Evolutionary conservation across 2,888 invertebrate species (phyloP), one percentile per base, ranked within the genome.

Genomic region (Lordiphosa fenestrarum): DNA sequence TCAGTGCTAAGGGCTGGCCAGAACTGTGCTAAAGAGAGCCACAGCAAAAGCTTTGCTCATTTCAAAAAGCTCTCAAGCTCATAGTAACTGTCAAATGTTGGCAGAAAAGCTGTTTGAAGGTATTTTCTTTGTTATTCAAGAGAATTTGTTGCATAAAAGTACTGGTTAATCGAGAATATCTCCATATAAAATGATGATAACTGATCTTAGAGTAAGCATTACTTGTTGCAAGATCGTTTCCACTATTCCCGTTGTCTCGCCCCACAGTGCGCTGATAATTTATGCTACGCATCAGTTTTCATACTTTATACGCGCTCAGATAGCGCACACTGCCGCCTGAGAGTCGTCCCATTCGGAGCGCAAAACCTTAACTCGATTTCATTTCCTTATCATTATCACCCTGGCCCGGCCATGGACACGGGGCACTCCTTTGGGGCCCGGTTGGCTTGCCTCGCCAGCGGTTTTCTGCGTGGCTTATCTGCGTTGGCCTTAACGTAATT

Each of bases 371-470:
- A 81, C 71, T 73, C 77, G 77, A 84, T 78, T 78, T 76, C 77
- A 69, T 77, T 78, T 78, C 67, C 78, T 80, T 80, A 80, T 84
- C 80, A 84, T 78, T 84, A 82, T 82, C 84, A 84, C 84, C 84
- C 77, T 81, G 82, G 72, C 65, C 63, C 50, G 62, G 59, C 66
- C 55, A 46, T 56, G 36, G 38, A 38, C 38, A 50, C 46, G 21
- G 54, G 57, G 38, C 80, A 73, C 68, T 63, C 62, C 64, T 61
- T 51, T 39, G 48, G 40, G 39, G n/a, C n/a, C 37, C 47, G 37
- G 50, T 9, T 37, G 30, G 37, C 53, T 39, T 39, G 37, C 47
- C 51, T 51, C 40, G 39, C 38, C 23, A 12, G 40, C 46, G 38
- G n/a, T 48, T 23, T 23, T 38, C 10, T 10, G 51, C 30, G 38